Evolutionary conservation across 1,140 invertebrate genomes (phyloP), one percentile per base, ranked within the genome.

Genomic region (Thaumatotibia leucotreta): DNA sequence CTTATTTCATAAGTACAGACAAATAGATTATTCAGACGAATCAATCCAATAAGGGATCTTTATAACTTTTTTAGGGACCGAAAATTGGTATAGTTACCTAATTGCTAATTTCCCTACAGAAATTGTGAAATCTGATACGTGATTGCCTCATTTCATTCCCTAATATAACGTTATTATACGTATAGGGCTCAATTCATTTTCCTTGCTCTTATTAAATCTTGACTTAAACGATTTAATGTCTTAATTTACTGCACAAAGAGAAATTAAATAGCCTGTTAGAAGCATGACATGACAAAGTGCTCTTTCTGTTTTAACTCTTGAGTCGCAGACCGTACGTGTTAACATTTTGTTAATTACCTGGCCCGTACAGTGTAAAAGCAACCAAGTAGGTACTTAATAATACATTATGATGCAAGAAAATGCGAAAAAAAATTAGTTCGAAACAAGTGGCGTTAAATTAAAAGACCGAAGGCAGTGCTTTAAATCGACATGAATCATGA

Each of bases 201-300:
- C 72, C 54, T 70, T 39, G 68, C 71, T 68, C 67, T 69, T 72
- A 76, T 79, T 76, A 79, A 68, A 66, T 63, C 61, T 61, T 74
- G 72, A 73, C 73, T 73, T 79, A 83, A 84, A 86, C 83, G 79
- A 84, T 89, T 86, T 87, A 85, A 85, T 80, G 80, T 85, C 77
- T 86, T 86, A 86, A 89, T 89, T 87, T 87, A 80, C 79, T 82
- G 85, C 75, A 83, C 83, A 86, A 88, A 86, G 86, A 83, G 84
- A 87, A 84, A 85, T 89, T 86, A 89, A 89, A 84, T 76, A 83
- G 81, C 73, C 83, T 84, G 84, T 82, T 89, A 88, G 86, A 83
- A 87, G 83, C 86, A 73, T 81, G 81, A 87, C 84, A 85, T 88
- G 85, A 88, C 80, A 82, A 79, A 89, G 86, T 84, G 84, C 80